Evolutionary conservation across 1,140 invertebrate genomes (phyloP).

Genomic region (Calliphora vicina): DNA sequence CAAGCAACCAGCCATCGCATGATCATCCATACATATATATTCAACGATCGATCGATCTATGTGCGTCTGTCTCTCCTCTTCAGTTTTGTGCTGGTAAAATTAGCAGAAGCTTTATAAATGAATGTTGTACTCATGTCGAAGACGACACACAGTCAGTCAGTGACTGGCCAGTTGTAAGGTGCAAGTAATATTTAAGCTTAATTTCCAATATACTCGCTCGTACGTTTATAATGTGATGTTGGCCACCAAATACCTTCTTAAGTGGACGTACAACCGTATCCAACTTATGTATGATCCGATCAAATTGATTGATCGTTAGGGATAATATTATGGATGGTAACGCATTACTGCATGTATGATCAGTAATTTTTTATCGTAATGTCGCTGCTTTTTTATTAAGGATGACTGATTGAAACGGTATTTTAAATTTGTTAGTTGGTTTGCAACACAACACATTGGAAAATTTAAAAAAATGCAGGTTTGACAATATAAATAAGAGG

Average conservation of each 20-base stretch:
- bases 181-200: neutral
- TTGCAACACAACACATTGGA: neutral
- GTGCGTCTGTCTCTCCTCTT: neutral
- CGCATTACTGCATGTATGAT: neutral
- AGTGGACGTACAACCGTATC: neutral
- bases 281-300: neutral
- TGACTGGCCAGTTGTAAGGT: neutral
- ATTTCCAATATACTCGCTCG: neutral
- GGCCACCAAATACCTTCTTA: neutral
- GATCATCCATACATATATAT: neutral
- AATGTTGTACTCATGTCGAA: neutral
- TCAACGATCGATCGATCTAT: neutral
- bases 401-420: neutral
- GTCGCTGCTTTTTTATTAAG: neutral
- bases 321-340: constrained; percentile 13
- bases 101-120: constrained; percentile 3
- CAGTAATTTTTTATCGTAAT: neutral
- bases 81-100: neutral
- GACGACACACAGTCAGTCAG: neutral
- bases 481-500: too few relatives aligned
- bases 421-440: neutral
- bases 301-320: constrained; percentile 4
- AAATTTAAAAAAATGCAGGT: too few relatives aligned
- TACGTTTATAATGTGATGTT: neutral
- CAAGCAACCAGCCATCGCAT: neutral